Base-by-base conservation (phyloP, 2,113 vertebrate species). In the crab-eating macaque (Macaca fascicularis) region DNA sequence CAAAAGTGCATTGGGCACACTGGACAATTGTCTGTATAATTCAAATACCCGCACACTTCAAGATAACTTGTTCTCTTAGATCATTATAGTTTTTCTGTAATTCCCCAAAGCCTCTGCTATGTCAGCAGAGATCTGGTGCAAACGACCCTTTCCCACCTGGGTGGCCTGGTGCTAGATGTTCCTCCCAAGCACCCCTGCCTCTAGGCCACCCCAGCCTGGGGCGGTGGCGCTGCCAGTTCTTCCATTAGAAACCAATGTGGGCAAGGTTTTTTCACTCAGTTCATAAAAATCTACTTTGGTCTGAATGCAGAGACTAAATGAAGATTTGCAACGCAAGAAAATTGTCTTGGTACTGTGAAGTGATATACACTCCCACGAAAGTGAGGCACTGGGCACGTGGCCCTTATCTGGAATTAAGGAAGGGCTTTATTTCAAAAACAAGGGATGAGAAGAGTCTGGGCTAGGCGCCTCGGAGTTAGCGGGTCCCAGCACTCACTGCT, bases 271-370 rank as follows among this genome's bases (percentile, higher is more conserved):
- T 82, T 43, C 72, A 67, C n/a, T 79, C 13, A 14, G 67, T 81
- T 80, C 81, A 57, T 95, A 82, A 85, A 97, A 92, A 90, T 48
- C 83, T 35, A 75, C 81, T 95, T 79, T 55, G 78, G 75, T 67
- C 75, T 81, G 92, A 61, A 89, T 0, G 2, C 32, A 57, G 86
- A 79, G 50, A 16, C 45, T 35, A 57, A 80, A 70, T 78, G 74
- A 48, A 74, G 64, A 40, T 50, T 75, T 85, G 83, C 67, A 92
- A 75, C 10, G 14, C 11, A 64, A 43, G 32, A 57, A 27, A 80
- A 19, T 10, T 2, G 16, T 43, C 69, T 38, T 35, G 45, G 55
- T 89, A 23, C 52, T 17, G 13, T 22, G 69, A 76, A 90, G 48
- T 1, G 45, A 35, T 4, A 16, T 0, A 75, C 3, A 11, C 72